Conservation (phyloP, 2,888 invertebrate species). For the Thereva nobilitata region DNA sequence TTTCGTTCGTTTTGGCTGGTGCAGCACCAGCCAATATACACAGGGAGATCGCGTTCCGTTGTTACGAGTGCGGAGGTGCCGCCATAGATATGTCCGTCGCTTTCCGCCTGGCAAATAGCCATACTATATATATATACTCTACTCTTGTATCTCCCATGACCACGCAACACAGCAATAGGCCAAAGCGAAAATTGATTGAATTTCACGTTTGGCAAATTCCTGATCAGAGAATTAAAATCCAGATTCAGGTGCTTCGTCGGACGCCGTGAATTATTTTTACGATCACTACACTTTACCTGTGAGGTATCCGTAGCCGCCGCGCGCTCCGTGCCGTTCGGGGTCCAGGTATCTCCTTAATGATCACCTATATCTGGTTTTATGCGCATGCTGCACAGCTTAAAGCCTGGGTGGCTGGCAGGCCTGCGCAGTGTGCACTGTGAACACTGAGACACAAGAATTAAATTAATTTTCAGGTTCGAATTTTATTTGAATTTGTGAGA, state of each 20-base stretch:
- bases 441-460: conserved; percentile 15
- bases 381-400: too few species aligned
- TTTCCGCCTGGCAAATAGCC: too few species aligned
- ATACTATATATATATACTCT: too few species aligned
- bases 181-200: conserved; percentile 31
- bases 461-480: conserved; percentile 20
- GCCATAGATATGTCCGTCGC: too few species aligned
- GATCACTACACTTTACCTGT: neutral
- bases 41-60: neutral
- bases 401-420: conserved; percentile 1
- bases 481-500: conserved; percentile 26
- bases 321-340: conserved; percentile 6
- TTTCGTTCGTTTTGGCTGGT: conserved; percentile 18
- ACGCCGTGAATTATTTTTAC: conserved; percentile 14
- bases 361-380: too few species aligned
- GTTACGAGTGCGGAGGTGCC: too few species aligned
- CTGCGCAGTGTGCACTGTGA: conserved; percentile 6
- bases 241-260: conserved; percentile 20
- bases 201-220: conserved; percentile 29
- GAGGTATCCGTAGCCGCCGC: neutral
- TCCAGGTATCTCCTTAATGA: neutral
- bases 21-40: too few species aligned
- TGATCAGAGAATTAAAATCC: conserved; percentile 16
- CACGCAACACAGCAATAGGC: conserved; percentile 16
- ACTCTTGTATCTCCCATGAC: neutral